Percentiles rank a stretch among this genome's conserved stretches.
These are phyloP conservation scores for Helicolenus hilgendorfi DNA, from an alignment of 2,797 vertebrate species.

Conservation along the genomic window DNA sequence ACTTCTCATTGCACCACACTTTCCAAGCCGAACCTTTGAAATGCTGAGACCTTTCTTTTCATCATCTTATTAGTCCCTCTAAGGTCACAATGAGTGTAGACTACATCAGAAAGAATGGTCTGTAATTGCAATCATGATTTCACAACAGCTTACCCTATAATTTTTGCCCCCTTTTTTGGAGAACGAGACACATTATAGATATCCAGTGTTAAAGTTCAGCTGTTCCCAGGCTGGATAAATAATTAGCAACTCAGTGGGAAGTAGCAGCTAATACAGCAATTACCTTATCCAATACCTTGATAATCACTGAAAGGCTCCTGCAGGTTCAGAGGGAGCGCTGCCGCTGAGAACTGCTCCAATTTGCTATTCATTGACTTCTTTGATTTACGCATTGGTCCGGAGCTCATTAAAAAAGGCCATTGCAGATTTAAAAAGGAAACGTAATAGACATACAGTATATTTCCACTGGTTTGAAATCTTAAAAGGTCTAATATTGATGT, in stretches of 20 bases:
- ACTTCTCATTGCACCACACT: background rate
- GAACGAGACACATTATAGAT: constrained; percentile 30
- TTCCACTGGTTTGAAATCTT: background rate
- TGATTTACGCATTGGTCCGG: constrained; percentile 46
- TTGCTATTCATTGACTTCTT: constrained; percentile 69
- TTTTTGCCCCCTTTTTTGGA: background rate
- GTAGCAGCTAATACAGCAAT: constrained; percentile 69
- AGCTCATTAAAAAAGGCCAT: constrained; percentile 69
- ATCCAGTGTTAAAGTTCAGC: constrained; percentile 33
- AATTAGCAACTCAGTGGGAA: constrained; percentile 71
- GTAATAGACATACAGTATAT: background rate
- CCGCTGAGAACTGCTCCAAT: constrained; percentile 50
- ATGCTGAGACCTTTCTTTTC: constrained; percentile 34
- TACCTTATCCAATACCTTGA: constrained; percentile 74
- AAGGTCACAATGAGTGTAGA: constrained; percentile 11
- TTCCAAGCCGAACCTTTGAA: constrained; percentile 37
- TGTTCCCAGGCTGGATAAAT: constrained; percentile 50
- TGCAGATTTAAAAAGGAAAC: constrained; percentile 34
- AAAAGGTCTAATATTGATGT: background rate
- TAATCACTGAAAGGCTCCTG: constrained; percentile 73
- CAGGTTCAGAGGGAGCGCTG: constrained; percentile 48
- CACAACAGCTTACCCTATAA: constrained; percentile 15
- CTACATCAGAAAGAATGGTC: background rate
- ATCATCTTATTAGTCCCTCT: constrained; percentile 10
- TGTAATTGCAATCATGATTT: constrained; percentile 50